phyloP scores from a whole-genome alignment of 2,113 vertebrate species.

The Dromaius novaehollandiae region DNA sequence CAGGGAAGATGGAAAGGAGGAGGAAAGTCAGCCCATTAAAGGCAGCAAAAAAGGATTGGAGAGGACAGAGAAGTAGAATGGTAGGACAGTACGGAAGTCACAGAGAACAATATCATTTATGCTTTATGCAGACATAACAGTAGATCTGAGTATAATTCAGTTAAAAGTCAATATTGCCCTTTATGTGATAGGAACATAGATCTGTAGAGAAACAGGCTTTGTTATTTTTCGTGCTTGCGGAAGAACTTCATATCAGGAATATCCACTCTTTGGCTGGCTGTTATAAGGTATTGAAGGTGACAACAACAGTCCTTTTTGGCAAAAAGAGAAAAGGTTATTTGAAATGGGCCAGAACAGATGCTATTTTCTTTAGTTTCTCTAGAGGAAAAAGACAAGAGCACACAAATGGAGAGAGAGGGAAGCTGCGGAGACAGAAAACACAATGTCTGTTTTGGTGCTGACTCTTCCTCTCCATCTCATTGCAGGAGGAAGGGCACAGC shows the following conservation, averaged over 20 bases:
- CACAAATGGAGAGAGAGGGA: neutral
- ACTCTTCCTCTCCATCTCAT: constrained; percentile 33
- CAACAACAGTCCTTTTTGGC: constrained; percentile 17
- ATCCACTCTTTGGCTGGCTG: neutral
- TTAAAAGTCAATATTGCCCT: constrained; percentile 60
- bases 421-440: neutral
- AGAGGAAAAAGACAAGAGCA: neutral
- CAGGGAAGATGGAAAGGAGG: neutral
- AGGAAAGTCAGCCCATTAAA: neutral
- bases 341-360: neutral
- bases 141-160: constrained; percentile 48
- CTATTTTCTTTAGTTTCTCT: constrained; percentile 44
- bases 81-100: neutral
- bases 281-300: constrained; percentile 2
- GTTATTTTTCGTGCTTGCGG: constrained; percentile 37
- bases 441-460: neutral
- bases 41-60: neutral
- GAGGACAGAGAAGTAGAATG: neutral
- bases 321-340: constrained; percentile 63
- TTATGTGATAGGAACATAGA: constrained; percentile 46
- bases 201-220: constrained; percentile 45
- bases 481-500: constrained; percentile 27
- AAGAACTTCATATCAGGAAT: neutral
- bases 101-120: neutral
- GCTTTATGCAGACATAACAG: constrained; percentile 37